A percentile compares a stretch with the other conserved stretches of the same genome.
Conservation (phyloP, 1,140 invertebrate species). For the Oryzaephilus surinamensis region DNA sequence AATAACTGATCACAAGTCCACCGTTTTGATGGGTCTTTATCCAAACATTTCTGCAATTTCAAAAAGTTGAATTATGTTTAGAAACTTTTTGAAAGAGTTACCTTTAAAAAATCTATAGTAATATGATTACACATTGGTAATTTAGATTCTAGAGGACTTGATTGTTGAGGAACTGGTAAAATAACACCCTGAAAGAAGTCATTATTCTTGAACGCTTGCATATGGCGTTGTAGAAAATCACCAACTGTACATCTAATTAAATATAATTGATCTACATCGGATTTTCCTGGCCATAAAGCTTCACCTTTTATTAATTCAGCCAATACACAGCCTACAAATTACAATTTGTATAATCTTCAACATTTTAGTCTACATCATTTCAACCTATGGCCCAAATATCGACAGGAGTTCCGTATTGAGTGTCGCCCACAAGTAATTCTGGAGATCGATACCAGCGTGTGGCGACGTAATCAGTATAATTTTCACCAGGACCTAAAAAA, state of each 20-base stretch:
- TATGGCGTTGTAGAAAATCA: conserved; percentile 84
- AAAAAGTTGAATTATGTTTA: neutral
- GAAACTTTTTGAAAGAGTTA: conserved; percentile 30
- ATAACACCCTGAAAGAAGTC: conserved; percentile 90
- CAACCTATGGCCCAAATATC: conserved; percentile 92
- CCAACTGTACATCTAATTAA: conserved; percentile 85
- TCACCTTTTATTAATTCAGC: conserved; percentile 93
- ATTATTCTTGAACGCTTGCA: conserved; percentile 91
- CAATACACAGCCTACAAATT: conserved; percentile 72
- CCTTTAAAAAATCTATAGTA: conserved; percentile 78
- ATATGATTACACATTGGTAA: conserved; percentile 58
- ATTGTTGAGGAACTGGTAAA: conserved; percentile 80
- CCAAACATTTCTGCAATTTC: conserved; percentile 72
- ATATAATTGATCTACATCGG: conserved; percentile 96
- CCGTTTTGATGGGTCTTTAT: conserved; percentile 85
- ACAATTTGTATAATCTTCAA: neutral
- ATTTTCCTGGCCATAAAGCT: conserved; percentile 94
- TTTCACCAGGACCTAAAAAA: conserved; percentile 72
- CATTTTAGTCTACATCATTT: neutral
- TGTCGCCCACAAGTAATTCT: conserved; percentile 94
- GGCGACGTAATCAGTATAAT: conserved; percentile 98
- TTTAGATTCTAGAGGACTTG: conserved; percentile 68
- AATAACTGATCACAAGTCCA: conserved; percentile 86
- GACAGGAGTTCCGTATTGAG: conserved; percentile 91
- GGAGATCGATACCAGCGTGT: conserved; percentile 97